Evolutionary conservation across 2,113 vertebrate species (phyloP).

Genomic region (Addax nasomaculatus): DNA sequence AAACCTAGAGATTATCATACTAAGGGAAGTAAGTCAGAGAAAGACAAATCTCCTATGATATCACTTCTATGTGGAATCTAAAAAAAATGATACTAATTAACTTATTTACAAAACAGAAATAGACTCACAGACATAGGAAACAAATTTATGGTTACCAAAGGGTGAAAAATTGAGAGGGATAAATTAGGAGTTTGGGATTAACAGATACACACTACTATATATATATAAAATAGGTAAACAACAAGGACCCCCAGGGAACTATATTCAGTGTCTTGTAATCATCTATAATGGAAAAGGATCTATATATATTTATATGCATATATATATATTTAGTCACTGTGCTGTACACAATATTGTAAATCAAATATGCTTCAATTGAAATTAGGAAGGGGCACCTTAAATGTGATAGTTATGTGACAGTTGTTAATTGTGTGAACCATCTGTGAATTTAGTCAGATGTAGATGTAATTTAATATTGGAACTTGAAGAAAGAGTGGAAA

Average conservation of each 20-base stretch:
- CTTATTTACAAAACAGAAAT: background rate
- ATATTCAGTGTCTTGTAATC: background rate
- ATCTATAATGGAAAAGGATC: background rate
- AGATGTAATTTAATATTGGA: background rate
- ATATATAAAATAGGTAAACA: background rate
- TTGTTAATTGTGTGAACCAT: background rate
- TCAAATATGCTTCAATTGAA: background rate
- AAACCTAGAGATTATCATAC: background rate
- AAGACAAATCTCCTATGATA: background rate
- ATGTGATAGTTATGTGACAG: constrained; percentile 2
- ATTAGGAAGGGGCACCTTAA: background rate
- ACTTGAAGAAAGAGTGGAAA: background rate
- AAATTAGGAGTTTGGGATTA: background rate
- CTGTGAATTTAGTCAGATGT: constrained; percentile 16
- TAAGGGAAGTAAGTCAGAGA: background rate
- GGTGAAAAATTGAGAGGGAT: background rate
- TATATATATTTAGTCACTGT: background rate
- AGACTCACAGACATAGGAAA: background rate
- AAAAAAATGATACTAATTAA: background rate
- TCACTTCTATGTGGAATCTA: background rate
- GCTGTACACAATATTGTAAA: background rate
- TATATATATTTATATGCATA: background rate
- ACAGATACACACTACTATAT: background rate
- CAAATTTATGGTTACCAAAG: background rate
- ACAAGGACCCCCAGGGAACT: background rate